Evolutionary conservation across 2,888 invertebrate species (phyloP), one percentile per base, ranked within the genome.

Genomic region (Acanthosepion pharaonis): DNA sequence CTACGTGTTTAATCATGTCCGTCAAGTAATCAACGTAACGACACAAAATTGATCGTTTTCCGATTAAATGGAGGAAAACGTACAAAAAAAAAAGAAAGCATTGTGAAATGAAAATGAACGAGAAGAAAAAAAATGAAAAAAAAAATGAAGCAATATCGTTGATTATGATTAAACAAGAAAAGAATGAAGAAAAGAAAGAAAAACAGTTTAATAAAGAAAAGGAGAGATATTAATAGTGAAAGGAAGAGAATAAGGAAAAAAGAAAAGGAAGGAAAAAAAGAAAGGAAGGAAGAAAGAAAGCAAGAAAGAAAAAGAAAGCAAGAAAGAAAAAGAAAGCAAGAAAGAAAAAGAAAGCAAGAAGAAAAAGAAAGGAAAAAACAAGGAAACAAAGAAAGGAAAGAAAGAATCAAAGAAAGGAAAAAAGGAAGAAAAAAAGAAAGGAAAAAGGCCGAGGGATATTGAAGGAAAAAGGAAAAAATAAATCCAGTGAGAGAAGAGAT

Each of bases 1-100:
- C 3, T 28, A 78, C 78, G 6, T 28, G 78, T n/a, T 78, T 78
- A 78, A 78, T 78, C 78, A 28, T 78, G 78, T 28, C n/a, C 18
- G 78, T n/a, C 78, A 78, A n/a, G 78, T 78, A 78, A 78, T 78
- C 78, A 78, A 78, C n/a, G n/a, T 78, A 78, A 78, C 11, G n/a
- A 15, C 11, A 78, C 11, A 28, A 78, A 28, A 78, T 78, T n/a
- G 78, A 78, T n/a, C 78, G 78, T 11, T 78, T 78, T 78, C 11
- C 5, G 78, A 78, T 78, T 28, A 78, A n/a, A 28, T n/a, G n/a
- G 78, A 15, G n/a, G n/a, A 15, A n/a, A n/a, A n/a, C 11, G 8
- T n/a, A 78, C n/a, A 78, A 78, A n/a, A n/a, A 78, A n/a, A n/a
- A 28, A 11, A n/a, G 9, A n/a, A n/a, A n/a, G 18, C 6, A 78